These are phyloP conservation scores for Drosophila equinoxialis DNA, from an alignment of 1,140 invertebrate species.

Conservation along the genomic window DNA sequence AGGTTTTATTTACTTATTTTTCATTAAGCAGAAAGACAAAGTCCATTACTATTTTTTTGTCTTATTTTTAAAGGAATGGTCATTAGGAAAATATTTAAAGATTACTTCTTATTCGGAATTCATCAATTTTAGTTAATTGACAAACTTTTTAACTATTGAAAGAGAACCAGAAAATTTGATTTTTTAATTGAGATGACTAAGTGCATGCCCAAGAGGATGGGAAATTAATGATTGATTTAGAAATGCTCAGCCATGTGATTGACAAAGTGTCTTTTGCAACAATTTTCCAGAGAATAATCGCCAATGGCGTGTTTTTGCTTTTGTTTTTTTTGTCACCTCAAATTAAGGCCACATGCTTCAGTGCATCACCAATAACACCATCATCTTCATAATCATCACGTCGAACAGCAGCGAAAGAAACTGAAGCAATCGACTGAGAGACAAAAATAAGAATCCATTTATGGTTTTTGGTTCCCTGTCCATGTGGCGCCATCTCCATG, in stretches of 20 bases:
- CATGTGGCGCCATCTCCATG: conserved; percentile 5
- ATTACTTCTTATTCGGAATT: too few relatives aligned
- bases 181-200: not conserved
- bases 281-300: conserved; percentile 2
- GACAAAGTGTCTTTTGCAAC: not conserved
- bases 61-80: too few relatives aligned
- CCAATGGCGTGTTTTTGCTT: not conserved
- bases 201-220: not conserved
- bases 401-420: not conserved
- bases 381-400: not conserved
- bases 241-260: not conserved
- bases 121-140: too few relatives aligned
- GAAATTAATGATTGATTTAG: not conserved
- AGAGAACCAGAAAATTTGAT: too few relatives aligned
- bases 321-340: conserved; percentile 22
- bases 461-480: conserved; percentile 18
- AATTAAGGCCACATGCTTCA: conserved; percentile 17
- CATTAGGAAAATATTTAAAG: too few relatives aligned
- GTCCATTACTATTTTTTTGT: too few relatives aligned
- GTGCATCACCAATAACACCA: conserved; percentile 29
- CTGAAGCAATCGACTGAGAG: not conserved
- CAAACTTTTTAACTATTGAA: too few relatives aligned
- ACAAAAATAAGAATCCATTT: conserved; percentile 22
- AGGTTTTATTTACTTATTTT: too few relatives aligned
- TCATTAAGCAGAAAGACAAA: too few relatives aligned